phyloP scores from a whole-genome alignment of 2,113 vertebrate species.

The Poicephalus gulielmi region DNA sequence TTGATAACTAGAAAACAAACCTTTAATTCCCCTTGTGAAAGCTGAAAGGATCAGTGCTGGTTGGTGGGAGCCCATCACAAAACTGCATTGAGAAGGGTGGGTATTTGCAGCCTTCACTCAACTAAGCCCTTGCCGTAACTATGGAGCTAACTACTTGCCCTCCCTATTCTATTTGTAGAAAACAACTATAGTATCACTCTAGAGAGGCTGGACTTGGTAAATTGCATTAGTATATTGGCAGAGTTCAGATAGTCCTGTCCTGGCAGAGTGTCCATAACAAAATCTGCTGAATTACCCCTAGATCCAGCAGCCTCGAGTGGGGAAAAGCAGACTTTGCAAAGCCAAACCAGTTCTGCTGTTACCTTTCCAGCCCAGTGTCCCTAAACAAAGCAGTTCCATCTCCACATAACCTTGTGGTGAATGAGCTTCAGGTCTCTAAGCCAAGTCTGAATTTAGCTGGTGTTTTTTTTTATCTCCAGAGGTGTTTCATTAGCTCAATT shows the following conservation, averaged over 20 bases:
- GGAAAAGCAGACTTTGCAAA: background rate
- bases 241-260: background rate
- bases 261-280: background rate
- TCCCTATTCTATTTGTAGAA: background rate
- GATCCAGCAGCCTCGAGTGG: background rate
- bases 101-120: background rate
- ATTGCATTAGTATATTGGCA: background rate
- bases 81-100: background rate
- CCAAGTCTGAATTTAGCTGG: constrained; percentile 16
- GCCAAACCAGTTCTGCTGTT: background rate
- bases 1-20: background rate
- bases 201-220: background rate
- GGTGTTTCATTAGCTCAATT: constrained; percentile 67
- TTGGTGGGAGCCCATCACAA: background rate
- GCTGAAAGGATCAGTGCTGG: background rate
- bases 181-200: background rate
- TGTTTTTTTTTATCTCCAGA: constrained; percentile 40
- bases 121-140: background rate
- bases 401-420: background rate
- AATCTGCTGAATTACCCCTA: background rate
- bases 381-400: background rate
- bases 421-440: background rate
- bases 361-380: background rate
- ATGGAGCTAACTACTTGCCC: background rate
- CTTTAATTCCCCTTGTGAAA: background rate